Conservation (phyloP, 2,888 invertebrate genomes). For the Leucozona laternaria region DNA sequence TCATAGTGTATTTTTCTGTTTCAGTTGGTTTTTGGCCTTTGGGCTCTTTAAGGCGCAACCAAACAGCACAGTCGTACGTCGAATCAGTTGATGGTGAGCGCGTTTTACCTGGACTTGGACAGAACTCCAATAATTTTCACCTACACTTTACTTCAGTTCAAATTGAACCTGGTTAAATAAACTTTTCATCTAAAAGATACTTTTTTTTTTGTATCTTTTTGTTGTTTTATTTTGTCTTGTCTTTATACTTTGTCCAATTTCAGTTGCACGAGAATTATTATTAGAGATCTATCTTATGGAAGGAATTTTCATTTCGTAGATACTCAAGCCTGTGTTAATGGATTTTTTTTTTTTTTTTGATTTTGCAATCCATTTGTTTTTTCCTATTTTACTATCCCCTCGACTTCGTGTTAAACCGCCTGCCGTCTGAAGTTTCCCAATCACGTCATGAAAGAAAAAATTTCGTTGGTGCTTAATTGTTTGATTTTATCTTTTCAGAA, state of each 20-base stretch:
- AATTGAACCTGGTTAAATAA: constrained; percentile 24
- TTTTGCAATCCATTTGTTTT: background rate
- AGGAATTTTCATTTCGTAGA: constrained; percentile 29
- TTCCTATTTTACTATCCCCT: background rate
- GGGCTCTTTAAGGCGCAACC: constrained; percentile 68
- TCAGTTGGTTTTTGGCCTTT: constrained; percentile 71
- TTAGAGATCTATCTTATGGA: constrained; percentile 26
- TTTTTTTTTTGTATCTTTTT: background rate
- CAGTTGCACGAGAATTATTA: constrained; percentile 4
- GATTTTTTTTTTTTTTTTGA: constrained; percentile 1
- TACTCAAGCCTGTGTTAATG: background rate
- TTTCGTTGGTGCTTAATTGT: background rate
- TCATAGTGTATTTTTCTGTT: constrained; percentile 56
- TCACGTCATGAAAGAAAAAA: background rate
- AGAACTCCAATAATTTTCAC: constrained; percentile 43
- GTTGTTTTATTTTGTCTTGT: background rate
- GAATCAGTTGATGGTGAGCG: constrained; percentile 54
- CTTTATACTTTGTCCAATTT: constrained; percentile 4
- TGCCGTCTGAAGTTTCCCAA: background rate
- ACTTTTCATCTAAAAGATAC: constrained; percentile 4
- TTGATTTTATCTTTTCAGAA: constrained; percentile 45
- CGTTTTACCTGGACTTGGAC: constrained; percentile 66
- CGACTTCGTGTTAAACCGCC: background rate
- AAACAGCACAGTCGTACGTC: constrained; percentile 53
- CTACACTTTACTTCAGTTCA: constrained; percentile 41